phyloP scores from a whole-genome alignment of 1,140 invertebrate species.

The Macrostomum lignano region DNA sequence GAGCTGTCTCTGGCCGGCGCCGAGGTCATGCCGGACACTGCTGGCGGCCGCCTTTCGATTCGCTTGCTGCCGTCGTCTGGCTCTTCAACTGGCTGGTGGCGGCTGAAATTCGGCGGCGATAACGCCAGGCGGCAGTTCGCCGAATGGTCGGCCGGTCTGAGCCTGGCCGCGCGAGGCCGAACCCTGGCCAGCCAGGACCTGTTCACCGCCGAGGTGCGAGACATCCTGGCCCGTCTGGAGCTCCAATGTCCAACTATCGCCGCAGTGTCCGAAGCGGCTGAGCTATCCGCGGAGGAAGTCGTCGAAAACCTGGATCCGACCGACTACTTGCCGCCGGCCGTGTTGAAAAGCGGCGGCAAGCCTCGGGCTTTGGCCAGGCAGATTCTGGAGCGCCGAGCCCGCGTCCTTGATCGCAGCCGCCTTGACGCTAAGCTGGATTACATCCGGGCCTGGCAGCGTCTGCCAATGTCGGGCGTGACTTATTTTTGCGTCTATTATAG shows the following conservation, averaged over 20 bases:
- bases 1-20: constrained; percentile 32
- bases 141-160: constrained; percentile 87
- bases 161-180: constrained; percentile 69
- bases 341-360: constrained; percentile 4
- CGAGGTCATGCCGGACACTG: constrained; percentile 83
- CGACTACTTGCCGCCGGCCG: not conserved
- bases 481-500: constrained; percentile 83
- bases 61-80: constrained; percentile 76
- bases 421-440: constrained; percentile 82
- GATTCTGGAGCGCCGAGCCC: constrained; percentile 78
- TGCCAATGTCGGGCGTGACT: constrained; percentile 76
- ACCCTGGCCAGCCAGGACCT: constrained; percentile 61
- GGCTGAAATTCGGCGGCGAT: constrained; percentile 22
- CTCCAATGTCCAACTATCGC: constrained; percentile 56
- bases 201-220: constrained; percentile 63
- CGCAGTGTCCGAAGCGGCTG: constrained; percentile 38
- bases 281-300: constrained; percentile 32
- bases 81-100: constrained; percentile 35
- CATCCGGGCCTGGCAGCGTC: constrained; percentile 84
- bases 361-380: constrained; percentile 39
- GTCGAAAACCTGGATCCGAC: not conserved
- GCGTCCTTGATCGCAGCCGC: constrained; percentile 60
- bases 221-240: constrained; percentile 53
- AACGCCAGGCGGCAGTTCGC: constrained; percentile 49
- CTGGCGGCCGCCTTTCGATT: constrained; percentile 44